Conservation (phyloP, 2,888 invertebrate species). For the Troides oblongomaculatus region DNA sequence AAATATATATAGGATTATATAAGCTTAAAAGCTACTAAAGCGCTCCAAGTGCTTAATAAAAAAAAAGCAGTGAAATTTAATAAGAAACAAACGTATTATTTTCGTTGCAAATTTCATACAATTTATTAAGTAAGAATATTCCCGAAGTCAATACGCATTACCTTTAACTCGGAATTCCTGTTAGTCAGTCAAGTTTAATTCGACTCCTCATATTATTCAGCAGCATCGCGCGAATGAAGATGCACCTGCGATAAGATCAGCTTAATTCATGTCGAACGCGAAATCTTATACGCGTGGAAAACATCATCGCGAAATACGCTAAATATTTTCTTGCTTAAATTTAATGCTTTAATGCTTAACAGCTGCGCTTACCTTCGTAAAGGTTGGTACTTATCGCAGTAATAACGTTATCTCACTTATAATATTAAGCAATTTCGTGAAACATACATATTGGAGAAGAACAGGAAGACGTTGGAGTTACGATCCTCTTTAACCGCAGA, state of each 20-base stretch:
- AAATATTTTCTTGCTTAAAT: slow-evolving; percentile 29
- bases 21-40: no score
- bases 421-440: no score
- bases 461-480: no score
- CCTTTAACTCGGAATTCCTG: slow-evolving; percentile 45
- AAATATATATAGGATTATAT: not conserved
- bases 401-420: not conserved
- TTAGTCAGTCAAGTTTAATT: slow-evolving; percentile 47
- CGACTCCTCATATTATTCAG: slow-evolving; percentile 46
- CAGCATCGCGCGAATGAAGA: slow-evolving; percentile 52
- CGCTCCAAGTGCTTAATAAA: no score
- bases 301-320: slow-evolving; percentile 36
- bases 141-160: slow-evolving; percentile 40
- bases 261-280: slow-evolving; percentile 57
- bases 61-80: not conserved
- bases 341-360: slow-evolving; percentile 27
- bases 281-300: slow-evolving; percentile 64
- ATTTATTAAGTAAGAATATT: slow-evolving; percentile 15
- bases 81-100: not conserved
- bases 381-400: slow-evolving; percentile 11
- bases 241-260: slow-evolving; percentile 54
- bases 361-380: slow-evolving; percentile 16
- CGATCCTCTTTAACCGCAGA: no score
- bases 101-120: not conserved
- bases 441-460: no score